phyloP scores from a whole-genome alignment of 2,113 vertebrate species.

The Microcebus murinus region DNA sequence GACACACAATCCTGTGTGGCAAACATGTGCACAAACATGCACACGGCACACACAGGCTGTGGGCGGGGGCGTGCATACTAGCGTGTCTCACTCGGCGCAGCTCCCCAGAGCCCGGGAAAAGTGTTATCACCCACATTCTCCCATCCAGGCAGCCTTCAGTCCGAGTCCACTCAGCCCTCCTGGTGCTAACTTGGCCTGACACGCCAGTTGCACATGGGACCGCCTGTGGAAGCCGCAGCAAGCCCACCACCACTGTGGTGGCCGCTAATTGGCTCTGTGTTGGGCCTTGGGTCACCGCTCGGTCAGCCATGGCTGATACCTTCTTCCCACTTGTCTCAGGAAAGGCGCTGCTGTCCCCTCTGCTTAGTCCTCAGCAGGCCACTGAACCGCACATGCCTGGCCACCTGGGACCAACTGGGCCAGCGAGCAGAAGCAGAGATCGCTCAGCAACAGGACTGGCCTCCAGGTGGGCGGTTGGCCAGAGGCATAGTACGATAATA shows the following conservation, averaged over 20 bases:
- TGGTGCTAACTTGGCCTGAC: constrained; percentile 85
- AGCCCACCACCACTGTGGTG: constrained; percentile 86
- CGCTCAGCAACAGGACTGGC: neutral
- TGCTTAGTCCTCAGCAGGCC: constrained; percentile 85
- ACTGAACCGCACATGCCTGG: constrained; percentile 92
- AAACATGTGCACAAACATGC: fast-evolving
- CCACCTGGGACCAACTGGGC: constrained; percentile 65
- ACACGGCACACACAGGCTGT: neutral
- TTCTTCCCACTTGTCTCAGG: constrained; percentile 91
- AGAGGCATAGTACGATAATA: no score
- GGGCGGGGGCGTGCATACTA: neutral
- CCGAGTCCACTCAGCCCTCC: constrained; percentile 77
- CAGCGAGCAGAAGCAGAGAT: constrained; percentile 39
- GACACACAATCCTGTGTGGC: neutral
- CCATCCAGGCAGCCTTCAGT: constrained; percentile 1
- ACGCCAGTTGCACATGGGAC: constrained; percentile 80
- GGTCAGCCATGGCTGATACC: constrained; percentile 95
- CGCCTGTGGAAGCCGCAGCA: constrained; percentile 82
- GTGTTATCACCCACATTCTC: neutral
- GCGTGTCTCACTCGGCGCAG: neutral
- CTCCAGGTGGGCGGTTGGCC: neutral
- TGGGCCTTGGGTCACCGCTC: constrained; percentile 90
- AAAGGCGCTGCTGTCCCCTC: constrained; percentile 93
- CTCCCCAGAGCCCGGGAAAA: neutral
- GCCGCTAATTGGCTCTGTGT: constrained; percentile 95